Percentiles rank a stretch among this genome's conserved stretches.
Conservation (phyloP, 2,113 vertebrate species). For the Toxostoma redivivum region DNA sequence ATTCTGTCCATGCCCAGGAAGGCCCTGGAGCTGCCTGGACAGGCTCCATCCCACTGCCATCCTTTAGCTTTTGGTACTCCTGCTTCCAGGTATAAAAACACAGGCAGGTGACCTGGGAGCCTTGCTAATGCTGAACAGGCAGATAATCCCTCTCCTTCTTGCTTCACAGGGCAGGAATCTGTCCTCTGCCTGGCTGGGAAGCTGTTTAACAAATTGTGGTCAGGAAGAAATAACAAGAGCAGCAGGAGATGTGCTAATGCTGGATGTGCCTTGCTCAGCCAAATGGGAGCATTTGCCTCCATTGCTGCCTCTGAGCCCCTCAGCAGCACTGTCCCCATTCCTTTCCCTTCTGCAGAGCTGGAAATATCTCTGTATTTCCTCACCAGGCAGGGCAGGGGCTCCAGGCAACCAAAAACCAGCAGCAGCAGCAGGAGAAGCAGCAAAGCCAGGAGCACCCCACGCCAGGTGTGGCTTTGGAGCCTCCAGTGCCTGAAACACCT, state of each 20-base stretch:
- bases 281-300: background rate
- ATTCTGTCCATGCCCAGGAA: background rate
- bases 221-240: conserved; percentile 16
- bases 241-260: background rate
- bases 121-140: background rate
- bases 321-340: background rate
- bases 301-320: background rate
- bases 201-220: background rate
- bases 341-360: background rate
- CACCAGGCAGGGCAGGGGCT: background rate
- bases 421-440: background rate
- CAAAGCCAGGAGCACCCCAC: background rate
- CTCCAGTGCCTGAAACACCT: background rate
- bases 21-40: background rate
- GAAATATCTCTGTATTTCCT: background rate
- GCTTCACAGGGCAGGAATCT: background rate
- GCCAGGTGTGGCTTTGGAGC: background rate
- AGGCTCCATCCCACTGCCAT: background rate
- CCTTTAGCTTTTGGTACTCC: background rate
- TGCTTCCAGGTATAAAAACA: background rate
- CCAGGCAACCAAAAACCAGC: background rate
- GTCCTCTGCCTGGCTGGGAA: background rate
- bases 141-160: background rate
- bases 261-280: background rate
- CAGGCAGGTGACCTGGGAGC: background rate